phyloP scores from a whole-genome alignment of 2,888 invertebrate species.

The Alsophila aescularia region DNA sequence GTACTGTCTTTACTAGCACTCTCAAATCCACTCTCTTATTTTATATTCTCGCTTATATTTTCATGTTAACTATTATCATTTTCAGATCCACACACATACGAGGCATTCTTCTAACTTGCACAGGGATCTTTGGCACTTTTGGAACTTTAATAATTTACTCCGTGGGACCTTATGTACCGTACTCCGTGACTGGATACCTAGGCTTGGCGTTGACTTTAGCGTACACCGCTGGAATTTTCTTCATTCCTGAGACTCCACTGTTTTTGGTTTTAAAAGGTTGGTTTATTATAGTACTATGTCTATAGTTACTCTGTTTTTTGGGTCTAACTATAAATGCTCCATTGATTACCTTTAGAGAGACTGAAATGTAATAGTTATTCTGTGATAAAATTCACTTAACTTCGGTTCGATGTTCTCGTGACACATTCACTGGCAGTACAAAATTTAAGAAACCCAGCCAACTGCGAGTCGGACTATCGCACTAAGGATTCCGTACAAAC shows the following conservation, averaged over 20 bases:
- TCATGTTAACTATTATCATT: constrained; percentile 1
- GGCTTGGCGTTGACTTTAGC: constrained; percentile 36
- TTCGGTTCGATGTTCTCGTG: too few relatives aligned
- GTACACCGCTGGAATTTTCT: constrained; percentile 36
- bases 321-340: too few relatives aligned
- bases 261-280: constrained; percentile 52
- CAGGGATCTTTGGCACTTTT: constrained; percentile 45
- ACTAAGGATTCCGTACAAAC: too few relatives aligned
- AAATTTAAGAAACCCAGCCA: too few relatives aligned
- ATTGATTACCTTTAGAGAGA: too few relatives aligned
- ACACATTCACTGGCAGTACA: too few relatives aligned
- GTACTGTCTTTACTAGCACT: too few relatives aligned
- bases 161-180: constrained; percentile 48
- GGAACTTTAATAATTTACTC: constrained; percentile 47
- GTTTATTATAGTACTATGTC: neutral
- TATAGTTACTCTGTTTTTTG: too few relatives aligned
- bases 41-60: neutral
- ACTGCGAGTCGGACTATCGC: too few relatives aligned
- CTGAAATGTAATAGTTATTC: too few relatives aligned
- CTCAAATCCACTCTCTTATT: neutral
- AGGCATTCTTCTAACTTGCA: constrained; percentile 49
- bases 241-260: constrained; percentile 56
- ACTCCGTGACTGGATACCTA: constrained; percentile 40
- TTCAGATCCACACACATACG: constrained; percentile 56
- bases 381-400: too few relatives aligned